Evolutionary conservation across 1,140 invertebrate genomes (phyloP).

Genomic region (Drosophila pruinosa): DNA sequence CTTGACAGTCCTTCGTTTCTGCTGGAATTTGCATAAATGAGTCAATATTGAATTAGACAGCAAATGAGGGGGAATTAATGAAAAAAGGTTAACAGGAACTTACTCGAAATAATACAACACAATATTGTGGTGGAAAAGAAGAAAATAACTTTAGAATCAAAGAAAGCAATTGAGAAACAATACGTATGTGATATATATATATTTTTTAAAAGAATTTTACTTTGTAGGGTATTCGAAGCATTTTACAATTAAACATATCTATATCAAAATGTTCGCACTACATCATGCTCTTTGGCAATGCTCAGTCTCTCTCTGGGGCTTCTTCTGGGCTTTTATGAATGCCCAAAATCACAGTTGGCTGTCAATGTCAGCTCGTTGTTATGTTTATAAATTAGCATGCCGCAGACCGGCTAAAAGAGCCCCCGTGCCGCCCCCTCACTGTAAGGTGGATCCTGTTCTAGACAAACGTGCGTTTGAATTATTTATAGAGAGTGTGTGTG

Average conservation of each 20-base stretch:
- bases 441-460: conserved; percentile 61
- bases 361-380: conserved; percentile 44
- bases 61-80: background rate
- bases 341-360: conserved; percentile 57
- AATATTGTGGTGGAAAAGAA: too few relatives aligned
- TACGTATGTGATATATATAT: too few relatives aligned
- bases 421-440: background rate
- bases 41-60: background rate
- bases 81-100: too few relatives aligned
- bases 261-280: background rate
- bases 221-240: background rate
- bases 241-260: background rate
- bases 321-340: conserved; percentile 15
- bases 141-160: too few relatives aligned
- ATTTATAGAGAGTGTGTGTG: conserved; percentile 67
- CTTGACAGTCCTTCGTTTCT: background rate
- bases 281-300: background rate
- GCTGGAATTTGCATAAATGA: background rate
- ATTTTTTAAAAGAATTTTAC: too few relatives aligned
- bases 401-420: background rate
- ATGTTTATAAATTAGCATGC: conserved; percentile 64
- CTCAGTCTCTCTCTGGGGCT: background rate
- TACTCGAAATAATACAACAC: too few relatives aligned
- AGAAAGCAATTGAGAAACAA: too few relatives aligned
- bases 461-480: conserved; percentile 53